A percentile compares a stretch with the other conserved stretches of the same genome.
Evolutionary conservation across 2,888 invertebrate genomes (phyloP).

Genomic region (Gasteruption jaculator): DNA sequence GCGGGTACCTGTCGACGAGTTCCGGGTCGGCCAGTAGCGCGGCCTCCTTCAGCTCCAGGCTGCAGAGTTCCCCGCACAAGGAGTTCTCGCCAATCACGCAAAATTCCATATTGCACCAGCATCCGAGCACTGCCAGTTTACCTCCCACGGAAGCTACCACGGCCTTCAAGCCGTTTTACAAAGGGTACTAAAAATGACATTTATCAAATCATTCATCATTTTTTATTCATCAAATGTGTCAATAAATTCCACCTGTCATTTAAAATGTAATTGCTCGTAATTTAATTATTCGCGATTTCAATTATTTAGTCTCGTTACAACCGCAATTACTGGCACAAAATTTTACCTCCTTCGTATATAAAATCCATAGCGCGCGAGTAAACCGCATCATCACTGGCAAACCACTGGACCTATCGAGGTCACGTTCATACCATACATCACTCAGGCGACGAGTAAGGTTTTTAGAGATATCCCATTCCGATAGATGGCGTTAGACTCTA

Average conservation of each 20-base stretch:
- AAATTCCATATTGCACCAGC: conserved; percentile 46
- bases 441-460: too few relatives aligned
- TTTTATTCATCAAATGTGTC: conserved; percentile 5
- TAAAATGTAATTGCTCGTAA: conserved; percentile 2
- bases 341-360: too few relatives aligned
- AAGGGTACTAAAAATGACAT: conserved; percentile 61
- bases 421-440: too few relatives aligned
- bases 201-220: not conserved
- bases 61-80: conserved; percentile 50
- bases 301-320: not conserved
- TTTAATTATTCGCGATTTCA: too few relatives aligned
- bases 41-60: conserved; percentile 54
- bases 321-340: too few relatives aligned
- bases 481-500: too few relatives aligned
- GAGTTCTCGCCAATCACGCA: conserved; percentile 45
- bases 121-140: conserved; percentile 46
- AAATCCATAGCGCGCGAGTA: too few relatives aligned
- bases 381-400: too few relatives aligned
- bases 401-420: too few relatives aligned
- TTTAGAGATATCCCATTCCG: too few relatives aligned
- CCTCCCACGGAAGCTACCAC: conserved; percentile 53
- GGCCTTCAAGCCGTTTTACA: conserved; percentile 87
- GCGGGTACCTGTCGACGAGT: conserved; percentile 54
- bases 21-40: conserved; percentile 58
- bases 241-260: too few relatives aligned